Evolutionary conservation across 2,888 invertebrate genomes (phyloP).

Genomic region (Unio pictorum): DNA sequence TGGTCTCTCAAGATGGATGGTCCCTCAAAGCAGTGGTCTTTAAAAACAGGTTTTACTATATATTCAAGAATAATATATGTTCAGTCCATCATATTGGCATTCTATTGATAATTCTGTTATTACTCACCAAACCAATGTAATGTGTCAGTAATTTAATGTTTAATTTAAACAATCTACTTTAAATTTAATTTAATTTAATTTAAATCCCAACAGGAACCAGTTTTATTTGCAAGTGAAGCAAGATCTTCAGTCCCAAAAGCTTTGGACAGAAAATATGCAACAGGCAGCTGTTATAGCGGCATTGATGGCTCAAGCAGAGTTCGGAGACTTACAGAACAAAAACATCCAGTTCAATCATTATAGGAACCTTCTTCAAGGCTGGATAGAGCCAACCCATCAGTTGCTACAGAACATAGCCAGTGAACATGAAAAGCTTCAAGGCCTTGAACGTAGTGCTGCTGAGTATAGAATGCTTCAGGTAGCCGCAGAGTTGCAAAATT

Average conservation of each 20-base stretch:
- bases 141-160: not conserved
- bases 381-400: conserved; percentile 27
- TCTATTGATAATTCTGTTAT: no score
- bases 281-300: conserved; percentile 83
- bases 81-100: no score
- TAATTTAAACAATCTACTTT: conserved; percentile 2
- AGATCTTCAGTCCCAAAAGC: conserved; percentile 80
- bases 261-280: conserved; percentile 81
- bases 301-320: conserved; percentile 83
- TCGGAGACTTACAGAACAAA: conserved; percentile 76
- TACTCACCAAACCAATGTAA: no score
- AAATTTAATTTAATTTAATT: not conserved
- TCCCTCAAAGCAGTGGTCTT: no score
- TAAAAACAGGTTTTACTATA: no score
- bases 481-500: conserved; percentile 84
- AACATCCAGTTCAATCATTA: conserved; percentile 42
- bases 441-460: conserved; percentile 83
- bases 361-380: conserved; percentile 36
- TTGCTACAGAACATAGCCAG: conserved; percentile 37
- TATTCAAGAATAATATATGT: no score
- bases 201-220: conserved; percentile 76
- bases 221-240: conserved; percentile 88
- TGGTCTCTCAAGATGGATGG: no score
- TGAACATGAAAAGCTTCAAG: conserved; percentile 71
- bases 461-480: conserved; percentile 88